Evolutionary conservation across 2,797 vertebrate genomes (phyloP).

Genomic region (Gephyroberyx darwinii): DNA sequence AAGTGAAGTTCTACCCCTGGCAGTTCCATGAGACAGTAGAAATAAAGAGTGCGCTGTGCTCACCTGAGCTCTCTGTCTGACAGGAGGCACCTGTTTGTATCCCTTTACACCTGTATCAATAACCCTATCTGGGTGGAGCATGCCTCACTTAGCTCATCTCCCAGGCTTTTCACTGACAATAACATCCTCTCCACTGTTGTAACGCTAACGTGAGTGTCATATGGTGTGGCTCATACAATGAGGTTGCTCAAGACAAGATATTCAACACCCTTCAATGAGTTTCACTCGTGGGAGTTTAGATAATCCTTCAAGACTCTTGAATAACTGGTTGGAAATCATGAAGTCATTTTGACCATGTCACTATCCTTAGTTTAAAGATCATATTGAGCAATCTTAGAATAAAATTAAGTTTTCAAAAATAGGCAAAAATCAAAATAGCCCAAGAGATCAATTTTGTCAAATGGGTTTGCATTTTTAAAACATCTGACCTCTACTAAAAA

Average conservation of each 20-base stretch:
- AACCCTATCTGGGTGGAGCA: conserved; percentile 71
- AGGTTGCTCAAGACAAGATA: conserved; percentile 55
- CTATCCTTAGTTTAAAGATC: background rate
- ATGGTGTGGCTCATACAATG: conserved; percentile 49
- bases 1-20: conserved; percentile 30
- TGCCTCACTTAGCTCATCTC: conserved; percentile 50
- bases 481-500: too few relatives aligned
- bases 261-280: conserved; percentile 50
- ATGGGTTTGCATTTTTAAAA: background rate
- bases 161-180: conserved; percentile 56
- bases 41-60: background rate
- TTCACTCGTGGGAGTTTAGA: conserved; percentile 53
- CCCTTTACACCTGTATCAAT: conserved; percentile 58
- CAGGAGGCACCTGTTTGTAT: conserved; percentile 65
- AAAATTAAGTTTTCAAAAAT: too few relatives aligned
- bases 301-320: conserved; percentile 42
- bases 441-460: background rate
- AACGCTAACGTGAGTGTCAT: conserved; percentile 56
- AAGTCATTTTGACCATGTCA: conserved; percentile 28
- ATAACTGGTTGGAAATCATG: conserved; percentile 61
- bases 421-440: background rate
- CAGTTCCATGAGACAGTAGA: conserved; percentile 43
- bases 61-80: conserved; percentile 39
- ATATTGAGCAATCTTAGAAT: too few relatives aligned
- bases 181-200: conserved; percentile 45